A percentile compares a stretch with the other conserved stretches of the same genome.
phyloP scores from a whole-genome alignment of 2,888 invertebrate species.

The Epirrita christyi region DNA sequence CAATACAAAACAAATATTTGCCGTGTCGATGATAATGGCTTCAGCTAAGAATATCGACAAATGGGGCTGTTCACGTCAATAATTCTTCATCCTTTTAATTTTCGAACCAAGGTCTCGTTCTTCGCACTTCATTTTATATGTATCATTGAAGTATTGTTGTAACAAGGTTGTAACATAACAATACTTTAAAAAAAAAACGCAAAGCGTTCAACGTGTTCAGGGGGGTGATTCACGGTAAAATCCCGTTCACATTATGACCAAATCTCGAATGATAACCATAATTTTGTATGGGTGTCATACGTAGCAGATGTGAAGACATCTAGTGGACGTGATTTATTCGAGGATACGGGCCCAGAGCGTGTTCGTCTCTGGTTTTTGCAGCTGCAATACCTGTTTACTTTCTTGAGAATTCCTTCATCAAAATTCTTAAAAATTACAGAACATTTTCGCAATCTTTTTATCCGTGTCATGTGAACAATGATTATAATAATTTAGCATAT shows the following conservation, averaged over 20 bases:
- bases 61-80: constrained; percentile 5
- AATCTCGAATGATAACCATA: no score
- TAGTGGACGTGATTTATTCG: no score
- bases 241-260: no score
- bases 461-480: no score
- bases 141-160: constrained; percentile 1
- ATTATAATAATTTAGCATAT: no score
- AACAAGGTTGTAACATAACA: no score
- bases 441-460: no score
- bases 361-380: no score
- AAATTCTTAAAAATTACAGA: background rate
- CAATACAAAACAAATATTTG: constrained; percentile 17
- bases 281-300: no score
- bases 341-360: no score
- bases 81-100: constrained; percentile 6
- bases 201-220: background rate
- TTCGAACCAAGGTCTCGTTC: constrained; percentile 1
- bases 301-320: no score
- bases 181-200: constrained; percentile 4
- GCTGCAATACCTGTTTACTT: constrained; percentile 7
- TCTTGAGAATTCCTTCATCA: background rate
- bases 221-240: no score
- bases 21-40: constrained; percentile 5
- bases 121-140: constrained; percentile 9
- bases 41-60: constrained; percentile 3